Evolutionary conservation across 2,888 invertebrate genomes (phyloP).

Genomic region (Drepana falcataria): DNA sequence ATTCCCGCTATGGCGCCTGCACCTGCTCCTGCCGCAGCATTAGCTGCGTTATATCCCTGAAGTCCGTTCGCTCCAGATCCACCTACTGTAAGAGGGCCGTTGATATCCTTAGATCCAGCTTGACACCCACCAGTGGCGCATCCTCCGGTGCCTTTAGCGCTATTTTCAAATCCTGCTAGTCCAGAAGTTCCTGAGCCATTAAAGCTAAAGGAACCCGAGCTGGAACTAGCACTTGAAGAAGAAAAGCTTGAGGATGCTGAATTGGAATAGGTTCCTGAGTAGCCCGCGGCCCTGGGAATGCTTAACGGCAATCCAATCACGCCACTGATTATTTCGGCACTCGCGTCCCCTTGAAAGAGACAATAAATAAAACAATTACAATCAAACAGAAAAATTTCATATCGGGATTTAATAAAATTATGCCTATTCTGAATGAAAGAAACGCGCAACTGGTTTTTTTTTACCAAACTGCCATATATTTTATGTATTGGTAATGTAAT

Average conservation of each 20-base stretch:
- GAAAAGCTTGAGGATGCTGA: conserved; percentile 63
- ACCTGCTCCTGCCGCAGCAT: conserved; percentile 20
- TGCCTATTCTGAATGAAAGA: too few species aligned
- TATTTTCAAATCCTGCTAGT: conserved; percentile 7
- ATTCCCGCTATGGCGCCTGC: conserved; percentile 20
- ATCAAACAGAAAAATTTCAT: neutral
- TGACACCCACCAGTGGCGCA: conserved; percentile 22
- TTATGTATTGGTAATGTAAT: too few species aligned
- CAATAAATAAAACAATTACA: conserved; percentile 12
- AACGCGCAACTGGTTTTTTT: too few species aligned
- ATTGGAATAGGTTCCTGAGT: conserved; percentile 67
- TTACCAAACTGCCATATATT: too few species aligned
- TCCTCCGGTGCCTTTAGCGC: conserved; percentile 5
- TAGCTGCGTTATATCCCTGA: conserved; percentile 15
- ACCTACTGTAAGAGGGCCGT: conserved; percentile 4
- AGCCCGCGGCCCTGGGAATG: conserved; percentile 44
- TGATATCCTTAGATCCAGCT: conserved; percentile 6
- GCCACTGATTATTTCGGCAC: conserved; percentile 44
- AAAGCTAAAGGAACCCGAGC: conserved; percentile 50
- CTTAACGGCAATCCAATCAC: conserved; percentile 35
- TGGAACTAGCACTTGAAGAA: conserved; percentile 62
- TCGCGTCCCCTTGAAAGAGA: conserved; percentile 45
- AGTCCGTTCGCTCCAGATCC: conserved; percentile 5
- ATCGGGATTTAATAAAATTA: too few species aligned
- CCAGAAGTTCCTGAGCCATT: conserved; percentile 35